phyloP scores from a whole-genome alignment of 2,797 vertebrate genomes.

The Babyrousa celebensis region DNA sequence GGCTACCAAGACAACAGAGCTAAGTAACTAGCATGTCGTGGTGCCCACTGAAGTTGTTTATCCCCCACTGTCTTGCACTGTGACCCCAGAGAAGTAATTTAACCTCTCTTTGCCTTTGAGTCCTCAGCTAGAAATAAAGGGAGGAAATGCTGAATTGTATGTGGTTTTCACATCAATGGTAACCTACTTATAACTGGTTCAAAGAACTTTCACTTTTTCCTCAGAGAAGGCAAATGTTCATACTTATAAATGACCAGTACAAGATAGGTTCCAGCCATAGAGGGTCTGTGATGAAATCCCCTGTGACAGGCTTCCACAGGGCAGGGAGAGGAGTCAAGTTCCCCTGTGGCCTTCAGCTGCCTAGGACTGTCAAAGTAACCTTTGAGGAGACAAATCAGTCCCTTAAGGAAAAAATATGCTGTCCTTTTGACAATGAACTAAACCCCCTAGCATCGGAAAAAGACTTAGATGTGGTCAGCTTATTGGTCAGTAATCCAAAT shows the following conservation, averaged over 20 bases:
- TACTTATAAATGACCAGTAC: background rate
- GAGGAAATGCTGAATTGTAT: background rate
- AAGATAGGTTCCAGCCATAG: background rate
- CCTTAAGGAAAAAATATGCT: background rate
- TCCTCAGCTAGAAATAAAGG: slow-evolving; percentile 4
- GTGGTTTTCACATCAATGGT: slow-evolving; percentile 7
- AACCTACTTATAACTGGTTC: background rate
- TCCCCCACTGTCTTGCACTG: background rate
- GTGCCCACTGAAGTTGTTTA: background rate
- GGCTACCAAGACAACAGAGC: fast-evolving
- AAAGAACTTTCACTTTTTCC: slow-evolving; percentile 35
- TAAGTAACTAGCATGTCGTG: background rate
- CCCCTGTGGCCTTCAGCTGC: background rate
- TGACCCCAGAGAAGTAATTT: slow-evolving; percentile 10
- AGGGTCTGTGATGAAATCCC: background rate
- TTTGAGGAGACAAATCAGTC: background rate
- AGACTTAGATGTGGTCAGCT: background rate
- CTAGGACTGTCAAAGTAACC: background rate
- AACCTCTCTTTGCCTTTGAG: background rate
- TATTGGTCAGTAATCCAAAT: background rate
- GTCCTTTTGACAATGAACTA: background rate
- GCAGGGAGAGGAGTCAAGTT: background rate
- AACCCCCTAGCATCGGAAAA: background rate
- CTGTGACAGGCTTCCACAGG: background rate
- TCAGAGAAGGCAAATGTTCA: background rate